These are phyloP conservation scores for Nyctalus aviator DNA, from an alignment of 2,797 vertebrate genomes.

Conservation along the genomic window DNA sequence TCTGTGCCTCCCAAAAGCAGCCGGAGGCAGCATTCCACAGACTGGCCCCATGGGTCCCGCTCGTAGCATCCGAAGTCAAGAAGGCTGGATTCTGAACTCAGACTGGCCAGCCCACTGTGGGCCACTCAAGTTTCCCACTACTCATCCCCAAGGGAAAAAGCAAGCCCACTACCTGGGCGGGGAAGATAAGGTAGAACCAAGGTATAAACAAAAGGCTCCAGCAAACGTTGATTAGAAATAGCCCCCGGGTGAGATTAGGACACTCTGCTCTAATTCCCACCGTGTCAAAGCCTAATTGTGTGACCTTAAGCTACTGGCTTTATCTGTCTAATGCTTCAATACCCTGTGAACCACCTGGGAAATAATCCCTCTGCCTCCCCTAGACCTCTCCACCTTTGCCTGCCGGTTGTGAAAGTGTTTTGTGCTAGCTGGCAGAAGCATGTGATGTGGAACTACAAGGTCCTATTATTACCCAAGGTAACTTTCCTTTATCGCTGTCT, in stretches of 20 bases:
- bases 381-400: conserved; percentile 73
- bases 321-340: conserved; percentile 71
- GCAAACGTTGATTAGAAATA: conserved; percentile 70
- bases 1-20: conserved; percentile 35
- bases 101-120: background rate
- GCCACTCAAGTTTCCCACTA: conserved; percentile 62
- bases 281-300: conserved; percentile 81
- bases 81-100: conserved; percentile 54
- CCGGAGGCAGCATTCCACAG: conserved; percentile 46
- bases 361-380: conserved; percentile 70
- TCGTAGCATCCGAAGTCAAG: conserved; percentile 50
- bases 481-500: conserved; percentile 74
- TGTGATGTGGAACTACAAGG: conserved; percentile 69
- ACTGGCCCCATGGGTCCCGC: background rate
- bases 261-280: conserved; percentile 82
- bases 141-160: conserved; percentile 51
- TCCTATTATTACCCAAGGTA: conserved; percentile 67
- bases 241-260: conserved; percentile 77
- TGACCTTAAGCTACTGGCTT: conserved; percentile 78
- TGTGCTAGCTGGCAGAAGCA: conserved; percentile 61
- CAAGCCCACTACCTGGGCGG: conserved; percentile 64
- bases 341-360: conserved; percentile 54
- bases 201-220: conserved; percentile 77
- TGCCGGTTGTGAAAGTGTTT: conserved; percentile 76
- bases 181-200: conserved; percentile 71